A percentile compares a stretch with the other conserved stretches of the same genome.
Evolutionary conservation across 2,113 vertebrate species (phyloP).

Genomic region (Pollachius pollachius): DNA sequence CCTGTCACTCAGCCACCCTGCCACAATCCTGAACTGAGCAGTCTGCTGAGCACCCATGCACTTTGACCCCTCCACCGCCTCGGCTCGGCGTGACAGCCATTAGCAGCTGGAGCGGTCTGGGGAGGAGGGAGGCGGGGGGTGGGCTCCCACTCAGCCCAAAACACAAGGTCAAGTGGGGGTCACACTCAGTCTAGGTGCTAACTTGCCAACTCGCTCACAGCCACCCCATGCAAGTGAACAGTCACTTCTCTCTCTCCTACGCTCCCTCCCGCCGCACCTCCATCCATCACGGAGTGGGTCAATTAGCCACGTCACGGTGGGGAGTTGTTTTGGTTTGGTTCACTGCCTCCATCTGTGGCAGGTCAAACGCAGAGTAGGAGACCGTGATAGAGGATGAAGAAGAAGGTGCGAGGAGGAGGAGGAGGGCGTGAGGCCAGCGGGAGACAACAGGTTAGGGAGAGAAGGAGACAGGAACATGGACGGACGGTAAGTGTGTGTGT

Average conservation of each 20-base stretch:
- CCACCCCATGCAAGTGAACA: slow-evolving; percentile 76
- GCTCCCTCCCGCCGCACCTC: background rate
- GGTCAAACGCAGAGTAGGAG: too few species aligned
- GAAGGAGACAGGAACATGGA: slow-evolving; percentile 2
- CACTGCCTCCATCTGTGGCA: too few species aligned
- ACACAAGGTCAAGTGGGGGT: slow-evolving; percentile 73
- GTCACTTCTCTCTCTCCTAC: slow-evolving; percentile 9
- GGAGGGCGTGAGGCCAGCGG: slow-evolving; percentile 53
- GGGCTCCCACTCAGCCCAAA: slow-evolving; percentile 43
- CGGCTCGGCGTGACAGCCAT: slow-evolving; percentile 71
- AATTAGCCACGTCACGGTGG: slow-evolving; percentile 77
- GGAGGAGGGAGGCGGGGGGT: slow-evolving; percentile 24
- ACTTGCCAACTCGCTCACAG: slow-evolving; percentile 96
- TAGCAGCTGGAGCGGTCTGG: slow-evolving; percentile 66
- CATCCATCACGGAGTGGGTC: slow-evolving; percentile 66
- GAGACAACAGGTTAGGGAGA: slow-evolving; percentile 31
- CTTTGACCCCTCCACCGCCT: slow-evolving; percentile 56
- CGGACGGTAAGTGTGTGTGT: slow-evolving; percentile 2
- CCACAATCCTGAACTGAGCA: slow-evolving; percentile 71
- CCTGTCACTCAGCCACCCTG: slow-evolving; percentile 62
- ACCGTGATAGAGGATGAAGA: too few species aligned
- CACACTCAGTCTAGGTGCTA: slow-evolving; percentile 90
- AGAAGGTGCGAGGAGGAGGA: slow-evolving; percentile 44
- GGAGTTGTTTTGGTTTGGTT: slow-evolving; percentile 46
- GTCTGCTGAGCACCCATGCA: slow-evolving; percentile 56